These are phyloP conservation scores for Nautilus pompilius DNA, from an alignment of 1,140 invertebrate species.

Conservation along the genomic window DNA sequence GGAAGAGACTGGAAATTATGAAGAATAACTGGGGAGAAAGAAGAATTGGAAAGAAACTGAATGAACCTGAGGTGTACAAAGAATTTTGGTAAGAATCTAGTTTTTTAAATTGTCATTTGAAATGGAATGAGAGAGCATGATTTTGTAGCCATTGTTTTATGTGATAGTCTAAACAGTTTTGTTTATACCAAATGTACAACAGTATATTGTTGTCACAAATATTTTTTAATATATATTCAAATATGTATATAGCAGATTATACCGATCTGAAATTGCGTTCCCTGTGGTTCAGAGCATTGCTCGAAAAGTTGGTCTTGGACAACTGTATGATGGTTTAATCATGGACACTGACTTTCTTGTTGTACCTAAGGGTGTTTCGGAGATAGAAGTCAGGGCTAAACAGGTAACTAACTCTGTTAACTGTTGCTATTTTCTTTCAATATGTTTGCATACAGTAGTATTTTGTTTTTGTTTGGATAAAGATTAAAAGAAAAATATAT, in stretches of 20 bases:
- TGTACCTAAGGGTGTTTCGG: constrained; percentile 49
- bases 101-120: background rate
- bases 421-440: no score
- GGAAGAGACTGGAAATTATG: constrained; percentile 50
- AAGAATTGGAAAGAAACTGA: constrained; percentile 39
- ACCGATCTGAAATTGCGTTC: constrained; percentile 44
- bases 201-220: no score
- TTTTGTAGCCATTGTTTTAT: background rate
- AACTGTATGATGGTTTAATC: constrained; percentile 49
- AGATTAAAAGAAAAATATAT: no score
- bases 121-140: background rate
- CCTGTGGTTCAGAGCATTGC: constrained; percentile 49
- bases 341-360: constrained; percentile 44
- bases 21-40: constrained; percentile 49
- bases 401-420: constrained; percentile 46
- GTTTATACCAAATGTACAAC: no score
- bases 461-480: no score
- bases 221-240: background rate
- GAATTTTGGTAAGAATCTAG: constrained; percentile 36
- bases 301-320: constrained; percentile 42
- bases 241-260: constrained; percentile 37
- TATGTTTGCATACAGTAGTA: no score
- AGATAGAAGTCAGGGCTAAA: constrained; percentile 48
- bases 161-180: no score
- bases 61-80: constrained; percentile 32